A percentile compares a stretch with the other conserved stretches of the same genome.
Conservation (phyloP, 35 echinoderm and acorn worm species). For the Ophioderma brevispina region DNA sequence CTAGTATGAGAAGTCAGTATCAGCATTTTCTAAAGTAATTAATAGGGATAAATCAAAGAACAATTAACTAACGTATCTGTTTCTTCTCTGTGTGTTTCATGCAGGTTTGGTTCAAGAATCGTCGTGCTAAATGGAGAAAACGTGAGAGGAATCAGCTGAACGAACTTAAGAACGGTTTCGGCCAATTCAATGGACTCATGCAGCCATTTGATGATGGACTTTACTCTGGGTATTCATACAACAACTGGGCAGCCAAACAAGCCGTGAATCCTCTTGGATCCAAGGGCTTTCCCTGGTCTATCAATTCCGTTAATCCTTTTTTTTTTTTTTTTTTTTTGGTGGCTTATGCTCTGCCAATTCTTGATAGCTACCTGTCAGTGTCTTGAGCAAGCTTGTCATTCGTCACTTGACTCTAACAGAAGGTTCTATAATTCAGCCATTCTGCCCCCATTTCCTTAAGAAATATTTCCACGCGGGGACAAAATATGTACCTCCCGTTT, state of each 20-base stretch:
- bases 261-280: slow-evolving; percentile 52
- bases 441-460: not conserved
- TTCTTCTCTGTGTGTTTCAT: slow-evolving; percentile 4
- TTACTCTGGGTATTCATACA: slow-evolving; percentile 82
- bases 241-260: slow-evolving; percentile 68
- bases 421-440: not conserved
- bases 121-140: slow-evolving; percentile 82
- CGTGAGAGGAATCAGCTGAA: slow-evolving; percentile 78
- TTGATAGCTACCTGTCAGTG: not conserved
- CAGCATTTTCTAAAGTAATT: no score
- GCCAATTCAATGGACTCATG: slow-evolving; percentile 65
- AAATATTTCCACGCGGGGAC: not conserved
- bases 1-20: no score
- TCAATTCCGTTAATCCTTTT: slow-evolving; percentile 73
- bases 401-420: not conserved
- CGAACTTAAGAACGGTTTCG: slow-evolving; percentile 74
- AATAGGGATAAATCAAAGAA: no score
- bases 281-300: slow-evolving; percentile 76
- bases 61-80: not conserved
- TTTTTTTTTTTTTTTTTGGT: not conserved
- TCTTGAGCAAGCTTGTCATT: not conserved
- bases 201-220: slow-evolving; percentile 72
- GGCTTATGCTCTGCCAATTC: not conserved
- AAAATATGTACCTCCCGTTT: not conserved
- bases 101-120: slow-evolving; percentile 92